Evolutionary conservation across 2,797 vertebrate species (phyloP).

Genomic region (Myotis myotis): DNA sequence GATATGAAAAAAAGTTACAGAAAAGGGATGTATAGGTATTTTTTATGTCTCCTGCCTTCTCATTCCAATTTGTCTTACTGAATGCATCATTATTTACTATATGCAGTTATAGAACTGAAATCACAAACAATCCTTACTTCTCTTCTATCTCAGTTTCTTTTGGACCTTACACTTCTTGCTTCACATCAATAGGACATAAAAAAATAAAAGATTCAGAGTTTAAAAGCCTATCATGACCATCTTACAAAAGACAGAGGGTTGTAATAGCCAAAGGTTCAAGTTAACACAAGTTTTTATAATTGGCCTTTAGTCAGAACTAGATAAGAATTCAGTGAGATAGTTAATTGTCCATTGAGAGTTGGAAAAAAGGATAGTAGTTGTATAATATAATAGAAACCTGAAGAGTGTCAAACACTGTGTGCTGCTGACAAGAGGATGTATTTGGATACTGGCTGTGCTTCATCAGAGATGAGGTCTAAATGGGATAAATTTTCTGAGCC

Average conservation of each 20-base stretch:
- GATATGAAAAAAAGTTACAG: slow-evolving; percentile 27
- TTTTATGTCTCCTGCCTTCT: slow-evolving; percentile 28
- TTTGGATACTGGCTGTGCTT: slow-evolving; percentile 74
- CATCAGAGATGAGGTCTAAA: slow-evolving; percentile 70
- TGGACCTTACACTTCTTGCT: background rate
- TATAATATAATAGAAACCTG: slow-evolving; percentile 69
- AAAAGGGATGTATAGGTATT: background rate
- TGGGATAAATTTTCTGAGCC: slow-evolving; percentile 74
- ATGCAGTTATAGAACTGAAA: slow-evolving; percentile 30
- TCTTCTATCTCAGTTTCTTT: slow-evolving; percentile 31
- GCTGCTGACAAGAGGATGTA: slow-evolving; percentile 57
- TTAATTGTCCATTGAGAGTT: slow-evolving; percentile 62
- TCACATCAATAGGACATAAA: background rate
- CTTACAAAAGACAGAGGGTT: slow-evolving; percentile 22
- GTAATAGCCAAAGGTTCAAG: background rate
- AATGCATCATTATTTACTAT: slow-evolving; percentile 25
- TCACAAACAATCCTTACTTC: slow-evolving; percentile 33
- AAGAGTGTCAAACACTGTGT: slow-evolving; percentile 56
- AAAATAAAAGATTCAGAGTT: background rate
- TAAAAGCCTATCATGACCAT: background rate
- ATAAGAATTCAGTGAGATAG: slow-evolving; percentile 50
- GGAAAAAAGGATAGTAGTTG: slow-evolving; percentile 23
- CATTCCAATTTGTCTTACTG: slow-evolving; percentile 43
- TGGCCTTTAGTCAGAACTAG: background rate
- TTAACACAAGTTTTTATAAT: slow-evolving; percentile 42